Evolutionary conservation across 2,888 invertebrate genomes (phyloP), one percentile per base, ranked within the genome.

Genomic region (Coelinius sp.): DNA sequence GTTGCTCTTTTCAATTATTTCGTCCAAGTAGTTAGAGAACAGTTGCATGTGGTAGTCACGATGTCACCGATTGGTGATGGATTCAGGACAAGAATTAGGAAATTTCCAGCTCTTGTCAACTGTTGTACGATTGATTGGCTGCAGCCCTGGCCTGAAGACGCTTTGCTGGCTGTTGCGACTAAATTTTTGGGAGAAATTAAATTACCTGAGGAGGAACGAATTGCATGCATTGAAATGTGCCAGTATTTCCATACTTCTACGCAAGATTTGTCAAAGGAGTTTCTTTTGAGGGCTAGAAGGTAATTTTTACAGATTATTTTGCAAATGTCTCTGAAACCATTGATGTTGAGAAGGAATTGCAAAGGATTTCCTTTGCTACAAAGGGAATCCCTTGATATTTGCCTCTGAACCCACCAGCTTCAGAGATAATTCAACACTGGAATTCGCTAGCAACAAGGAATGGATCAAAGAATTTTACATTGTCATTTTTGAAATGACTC

Each of bases 91-190:
- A 91, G 95, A 64, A 92, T 97, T 27, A 90, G 97, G 31, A 97
- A 96, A 87, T 98, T 97, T 85, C 97, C 97, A 0, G 93, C 97
- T 0, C 91, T 98, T 35, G 95, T 97, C 70, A 98, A 97, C 86
- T 97, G 97, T 85, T 98, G 97, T 85, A 97, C 97, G 0, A 97
- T 97, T 75, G 97, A 97, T 86, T 98, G 97, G 97, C 95, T 97
- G 87, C 96, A 95, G 90, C 91, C 95, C 53, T 98, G 98, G 98
- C 98, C 98, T 0, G 93, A 95, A 80, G 97, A 98, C 88, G 97
- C 97, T 0, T 87, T 98, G 27, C 88, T 95, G 27, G 97, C 97
- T 0, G 97, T 97, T 0, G 96, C 97, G 0, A 94, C 92, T 0
- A 89, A 90, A 78, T 87, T 96, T 87, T 88, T 97, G 12, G 92